phyloP scores from a whole-genome alignment of 2,113 vertebrate species.

The Lepus americanus region DNA sequence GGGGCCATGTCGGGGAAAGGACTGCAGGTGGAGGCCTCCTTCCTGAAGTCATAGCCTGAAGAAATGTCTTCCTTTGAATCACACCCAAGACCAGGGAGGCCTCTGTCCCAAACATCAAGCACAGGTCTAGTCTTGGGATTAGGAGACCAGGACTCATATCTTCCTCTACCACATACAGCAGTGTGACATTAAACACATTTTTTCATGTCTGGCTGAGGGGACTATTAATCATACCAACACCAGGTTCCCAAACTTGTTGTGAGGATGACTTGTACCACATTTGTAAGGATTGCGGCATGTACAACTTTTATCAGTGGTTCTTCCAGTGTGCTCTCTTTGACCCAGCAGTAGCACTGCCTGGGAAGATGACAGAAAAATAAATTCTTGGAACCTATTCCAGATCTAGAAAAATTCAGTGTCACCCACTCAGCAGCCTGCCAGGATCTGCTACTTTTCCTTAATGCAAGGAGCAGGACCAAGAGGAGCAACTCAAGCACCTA shows the following conservation, averaged over 20 bases:
- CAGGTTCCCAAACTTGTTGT: neutral
- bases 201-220: neutral
- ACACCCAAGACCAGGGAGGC: neutral
- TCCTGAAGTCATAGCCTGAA: neutral
- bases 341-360: neutral
- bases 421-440: neutral
- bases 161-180: neutral
- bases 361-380: neutral
- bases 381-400: neutral
- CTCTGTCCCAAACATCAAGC: neutral
- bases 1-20: neutral
- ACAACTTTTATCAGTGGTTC: slow-evolving; percentile 5
- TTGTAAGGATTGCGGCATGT: slow-evolving; percentile 14
- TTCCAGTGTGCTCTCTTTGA: neutral
- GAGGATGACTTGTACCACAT: neutral
- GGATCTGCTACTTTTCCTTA: neutral
- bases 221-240: neutral
- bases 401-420: neutral
- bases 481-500: neutral
- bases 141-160: slow-evolving; percentile 2
- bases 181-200: neutral
- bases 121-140: neutral
- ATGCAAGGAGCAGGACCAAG: neutral
- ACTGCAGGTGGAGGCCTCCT: neutral
- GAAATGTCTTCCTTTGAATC: neutral